A percentile compares a stretch with the other conserved stretches of the same genome.
phyloP scores from a whole-genome alignment of 2,797 vertebrate genomes.

The Pristis pectinata region DNA sequence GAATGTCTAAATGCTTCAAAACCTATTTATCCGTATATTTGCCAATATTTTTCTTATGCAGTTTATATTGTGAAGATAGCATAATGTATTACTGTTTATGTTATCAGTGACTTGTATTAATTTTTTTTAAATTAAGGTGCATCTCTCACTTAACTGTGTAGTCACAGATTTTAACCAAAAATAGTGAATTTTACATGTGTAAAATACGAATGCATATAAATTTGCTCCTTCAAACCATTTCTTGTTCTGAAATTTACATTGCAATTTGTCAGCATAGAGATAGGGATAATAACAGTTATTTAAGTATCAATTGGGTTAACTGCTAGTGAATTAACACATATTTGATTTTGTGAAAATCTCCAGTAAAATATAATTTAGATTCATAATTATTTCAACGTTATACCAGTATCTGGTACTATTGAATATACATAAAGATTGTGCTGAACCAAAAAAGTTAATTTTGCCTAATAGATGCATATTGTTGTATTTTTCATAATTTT shows the following conservation, averaged over 20 bases:
- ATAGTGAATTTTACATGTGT: constrained; percentile 27
- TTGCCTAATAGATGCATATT: neutral
- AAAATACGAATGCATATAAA: neutral
- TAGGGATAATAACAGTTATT: neutral
- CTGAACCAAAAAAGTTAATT: constrained; percentile 24
- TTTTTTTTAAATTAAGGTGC: neutral
- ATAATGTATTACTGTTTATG: constrained; percentile 4
- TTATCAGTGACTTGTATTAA: constrained; percentile 13
- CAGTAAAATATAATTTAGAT: constrained; percentile 11
- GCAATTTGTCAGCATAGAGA: neutral
- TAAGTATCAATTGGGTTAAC: neutral
- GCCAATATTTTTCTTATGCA: constrained; percentile 2
- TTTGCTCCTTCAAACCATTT: constrained; percentile 3
- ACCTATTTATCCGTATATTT: constrained; percentile 4
- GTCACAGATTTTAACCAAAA: constrained; percentile 15
- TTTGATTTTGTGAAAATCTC: neutral
- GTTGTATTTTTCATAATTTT: neutral
- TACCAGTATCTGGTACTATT: constrained; percentile 34
- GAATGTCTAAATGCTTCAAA: neutral
- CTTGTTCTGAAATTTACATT: neutral
- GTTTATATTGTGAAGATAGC: constrained; percentile 29
- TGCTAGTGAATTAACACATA: neutral
- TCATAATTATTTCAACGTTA: constrained; percentile 17
- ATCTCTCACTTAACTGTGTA: neutral
- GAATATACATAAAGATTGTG: neutral